Percentiles rank a stretch among this genome's conserved stretches.
Evolutionary conservation across 2,797 vertebrate genomes (phyloP).

Genomic region (Gallirallus australis): DNA sequence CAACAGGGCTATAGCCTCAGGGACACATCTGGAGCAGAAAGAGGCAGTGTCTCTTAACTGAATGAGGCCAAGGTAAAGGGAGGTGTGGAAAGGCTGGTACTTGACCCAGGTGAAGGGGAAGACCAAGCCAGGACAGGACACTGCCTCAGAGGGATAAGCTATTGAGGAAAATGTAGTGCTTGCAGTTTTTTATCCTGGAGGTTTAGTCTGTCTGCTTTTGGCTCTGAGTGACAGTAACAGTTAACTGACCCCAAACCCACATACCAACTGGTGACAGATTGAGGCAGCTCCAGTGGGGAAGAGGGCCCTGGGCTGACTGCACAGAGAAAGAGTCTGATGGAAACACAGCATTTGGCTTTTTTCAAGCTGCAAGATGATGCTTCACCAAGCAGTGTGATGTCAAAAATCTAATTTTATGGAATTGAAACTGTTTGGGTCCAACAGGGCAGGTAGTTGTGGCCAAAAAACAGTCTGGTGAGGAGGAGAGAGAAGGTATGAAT

Average conservation of each 20-base stretch:
- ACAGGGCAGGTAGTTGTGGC: not conserved
- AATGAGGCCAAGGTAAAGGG: not conserved
- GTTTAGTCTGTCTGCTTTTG: not conserved
- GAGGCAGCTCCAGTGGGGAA: not conserved
- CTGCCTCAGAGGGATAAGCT: not conserved
- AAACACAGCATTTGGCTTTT: not conserved
- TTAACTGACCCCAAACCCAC: not conserved
- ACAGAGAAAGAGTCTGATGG: not conserved
- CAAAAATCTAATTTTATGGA: not conserved
- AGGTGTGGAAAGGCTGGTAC: not conserved
- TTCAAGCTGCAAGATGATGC: not conserved
- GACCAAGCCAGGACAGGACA: not conserved
- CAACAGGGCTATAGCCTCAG: not conserved
- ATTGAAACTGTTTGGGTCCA: not conserved
- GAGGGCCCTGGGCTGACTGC: accelerated
- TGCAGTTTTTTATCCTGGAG: not conserved
- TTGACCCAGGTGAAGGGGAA: not conserved
- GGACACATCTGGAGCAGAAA: not conserved
- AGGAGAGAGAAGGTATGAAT: not conserved
- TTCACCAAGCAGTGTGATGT: not conserved
- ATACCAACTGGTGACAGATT: not conserved
- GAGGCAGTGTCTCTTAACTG: not conserved
- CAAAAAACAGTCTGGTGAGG: not conserved
- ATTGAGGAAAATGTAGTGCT: not conserved
- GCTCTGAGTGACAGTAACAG: not conserved